Conservation (phyloP, 2,888 invertebrate species). For the Harmothoe impar region DNA sequence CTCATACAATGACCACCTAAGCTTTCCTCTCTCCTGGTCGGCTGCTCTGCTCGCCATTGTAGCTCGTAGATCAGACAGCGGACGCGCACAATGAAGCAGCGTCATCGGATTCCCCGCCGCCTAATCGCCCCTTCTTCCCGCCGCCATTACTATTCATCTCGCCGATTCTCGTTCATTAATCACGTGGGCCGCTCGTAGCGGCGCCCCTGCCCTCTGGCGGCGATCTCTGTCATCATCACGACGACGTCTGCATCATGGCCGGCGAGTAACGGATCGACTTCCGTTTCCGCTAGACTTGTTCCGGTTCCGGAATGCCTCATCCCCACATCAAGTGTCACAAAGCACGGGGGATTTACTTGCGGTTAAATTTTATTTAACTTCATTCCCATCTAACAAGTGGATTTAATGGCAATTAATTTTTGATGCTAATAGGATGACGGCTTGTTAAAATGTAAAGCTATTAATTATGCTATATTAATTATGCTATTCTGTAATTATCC, state of each 20-base stretch:
- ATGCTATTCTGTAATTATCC: too few relatives aligned
- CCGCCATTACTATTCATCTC: constrained; percentile 39
- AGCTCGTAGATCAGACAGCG: not conserved
- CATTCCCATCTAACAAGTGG: not conserved
- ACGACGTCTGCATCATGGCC: constrained; percentile 14
- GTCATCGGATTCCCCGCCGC: not conserved
- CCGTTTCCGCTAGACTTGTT: not conserved
- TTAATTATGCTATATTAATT: too few relatives aligned
- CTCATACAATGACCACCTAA: too few relatives aligned
- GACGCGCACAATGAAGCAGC: constrained; percentile 1
- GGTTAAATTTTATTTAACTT: not conserved
- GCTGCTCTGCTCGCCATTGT: too few relatives aligned
- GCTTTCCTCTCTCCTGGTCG: too few relatives aligned
- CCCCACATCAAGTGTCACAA: not conserved
- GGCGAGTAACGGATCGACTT: constrained; percentile 10
- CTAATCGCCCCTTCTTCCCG: constrained; percentile 17
- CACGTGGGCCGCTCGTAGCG: not conserved
- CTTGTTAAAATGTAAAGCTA: too few relatives aligned
- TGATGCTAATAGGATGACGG: too few relatives aligned
- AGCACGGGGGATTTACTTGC: too few relatives aligned
- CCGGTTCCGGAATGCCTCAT: constrained; percentile 24
- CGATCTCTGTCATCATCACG: constrained; percentile 24
- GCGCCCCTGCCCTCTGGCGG: constrained; percentile 14
- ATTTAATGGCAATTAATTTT: too few relatives aligned
- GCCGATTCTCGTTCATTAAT: constrained; percentile 29